phyloP scores from a whole-genome alignment of 2,888 invertebrate species.

The Danaus chrysippus region DNA sequence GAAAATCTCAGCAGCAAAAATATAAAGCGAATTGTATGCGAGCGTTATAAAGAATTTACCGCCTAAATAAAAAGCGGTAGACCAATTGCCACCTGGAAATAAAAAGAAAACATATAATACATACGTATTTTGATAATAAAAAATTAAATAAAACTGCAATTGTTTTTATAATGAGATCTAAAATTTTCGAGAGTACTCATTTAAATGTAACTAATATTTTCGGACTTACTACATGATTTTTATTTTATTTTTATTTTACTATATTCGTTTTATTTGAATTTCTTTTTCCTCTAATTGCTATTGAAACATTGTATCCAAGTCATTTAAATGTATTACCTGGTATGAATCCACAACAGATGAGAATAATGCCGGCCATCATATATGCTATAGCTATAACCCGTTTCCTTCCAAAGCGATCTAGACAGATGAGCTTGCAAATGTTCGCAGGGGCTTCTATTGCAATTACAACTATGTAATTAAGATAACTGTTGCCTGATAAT shows the following conservation, averaged over 20 bases:
- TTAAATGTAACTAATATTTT: no score
- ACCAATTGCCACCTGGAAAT: conserved; percentile 70
- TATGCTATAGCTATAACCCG: conserved; percentile 81
- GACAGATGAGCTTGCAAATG: conserved; percentile 80
- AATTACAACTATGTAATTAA: conserved; percentile 84
- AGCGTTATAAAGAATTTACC: conserved; percentile 84
- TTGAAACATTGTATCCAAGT: no score
- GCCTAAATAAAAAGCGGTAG: conserved; percentile 78
- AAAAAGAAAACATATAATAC: background rate
- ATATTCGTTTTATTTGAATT: no score
- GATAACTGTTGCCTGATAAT: conserved; percentile 85
- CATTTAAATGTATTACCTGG: conserved; percentile 63
- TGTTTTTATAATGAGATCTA: no score
- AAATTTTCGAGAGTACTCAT: no score
- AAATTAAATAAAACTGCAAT: background rate
- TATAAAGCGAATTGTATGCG: conserved; percentile 83
- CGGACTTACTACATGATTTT: no score
- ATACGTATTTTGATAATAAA: no score
- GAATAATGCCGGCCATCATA: conserved; percentile 81
- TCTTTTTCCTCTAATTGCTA: no score
- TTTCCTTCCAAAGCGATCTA: conserved; percentile 83
- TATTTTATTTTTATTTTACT: no score
- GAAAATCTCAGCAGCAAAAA: conserved; percentile 84
- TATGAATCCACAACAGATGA: conserved; percentile 81
- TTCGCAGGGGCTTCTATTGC: conserved; percentile 88